Conservation (phyloP, 2,888 invertebrate species). For the Lysandra coridon region DNA sequence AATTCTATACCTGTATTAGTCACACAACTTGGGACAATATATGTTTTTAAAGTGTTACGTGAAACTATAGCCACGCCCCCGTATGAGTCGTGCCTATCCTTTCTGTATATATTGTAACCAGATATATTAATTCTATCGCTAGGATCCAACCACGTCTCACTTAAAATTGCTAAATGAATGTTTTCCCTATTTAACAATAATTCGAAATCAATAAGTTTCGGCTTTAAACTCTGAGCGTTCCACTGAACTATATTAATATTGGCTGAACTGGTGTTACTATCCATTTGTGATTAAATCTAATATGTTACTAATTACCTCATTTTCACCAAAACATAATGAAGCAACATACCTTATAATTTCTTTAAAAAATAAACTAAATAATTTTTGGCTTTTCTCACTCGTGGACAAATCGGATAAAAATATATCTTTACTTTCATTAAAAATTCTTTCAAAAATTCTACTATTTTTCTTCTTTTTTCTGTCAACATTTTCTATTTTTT, state of each 20-base stretch:
- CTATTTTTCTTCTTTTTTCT: neutral
- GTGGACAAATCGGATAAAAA: neutral
- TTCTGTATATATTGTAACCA: slow-evolving; percentile 23
- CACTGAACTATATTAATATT: slow-evolving; percentile 25
- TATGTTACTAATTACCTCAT: neutral
- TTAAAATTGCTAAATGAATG: slow-evolving; percentile 3
- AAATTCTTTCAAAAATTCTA: neutral
- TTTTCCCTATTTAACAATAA: neutral
- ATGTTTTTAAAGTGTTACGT: slow-evolving; percentile 23
- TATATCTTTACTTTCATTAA: neutral
- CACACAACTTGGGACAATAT: neutral
- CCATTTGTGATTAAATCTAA: neutral
- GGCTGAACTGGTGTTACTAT: neutral
- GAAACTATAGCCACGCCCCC: slow-evolving; percentile 31
- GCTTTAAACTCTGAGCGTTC: slow-evolving; percentile 21
- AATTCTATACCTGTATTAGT: slow-evolving; percentile 3
- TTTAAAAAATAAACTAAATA: neutral
- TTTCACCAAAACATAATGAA: neutral
- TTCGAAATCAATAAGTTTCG: slow-evolving; percentile 4
- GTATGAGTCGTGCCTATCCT: slow-evolving; percentile 30
- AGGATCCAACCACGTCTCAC: slow-evolving; percentile 27
- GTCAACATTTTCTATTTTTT: neutral
- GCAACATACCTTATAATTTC: neutral
- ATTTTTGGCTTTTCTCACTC: neutral
- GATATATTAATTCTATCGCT: neutral